Evolutionary conservation across 1,140 invertebrate genomes (phyloP), one percentile per base, ranked within the genome.

Genomic region (Cotesia typhae): DNA sequence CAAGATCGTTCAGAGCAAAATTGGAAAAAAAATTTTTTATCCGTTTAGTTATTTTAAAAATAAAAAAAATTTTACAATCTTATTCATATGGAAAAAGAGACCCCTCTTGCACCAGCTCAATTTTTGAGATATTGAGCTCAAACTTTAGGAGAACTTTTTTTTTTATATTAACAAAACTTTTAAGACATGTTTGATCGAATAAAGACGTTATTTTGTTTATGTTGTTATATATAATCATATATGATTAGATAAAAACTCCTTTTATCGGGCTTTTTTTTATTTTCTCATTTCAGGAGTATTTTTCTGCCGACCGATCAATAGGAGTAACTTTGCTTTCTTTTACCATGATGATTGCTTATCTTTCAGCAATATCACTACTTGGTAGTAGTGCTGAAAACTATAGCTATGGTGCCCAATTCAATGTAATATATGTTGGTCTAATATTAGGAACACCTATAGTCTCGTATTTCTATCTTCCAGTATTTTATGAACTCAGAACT

Each of bases 311-410:
- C 79, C 88, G 90, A 66, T 92, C 92, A 65, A 94, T 96, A 92
- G 88, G 90, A 5, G 87, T 94, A 65, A 79, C 89, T 28, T 94
- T 95, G 0, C 94, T 97, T 0, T 92, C 94, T 9, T 94, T 97
- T 74, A 95, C 94, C 9, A 83, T 97, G 38, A 96, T 96, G 93
- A 94, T 96, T 35, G 96, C 95, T 72, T 98, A 98, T 82, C 95
- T 98, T 92, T 98, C 96, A 1, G 95, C 96, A 35, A 92, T 98
- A 60, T 95, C 95, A 0, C 84, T 98, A 37, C 88, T 98, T 7
- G 96, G 96, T 52, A 92, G 96, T 1, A 93, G 93, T 20, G 90
- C 92, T 41, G 95, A 97, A 85, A 94, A 92, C 84, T 96, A 96
- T 82, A 90, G 89, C 71, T 92, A 90, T 83, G 95, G 95, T 53